Evolutionary conservation across 2,797 vertebrate genomes (phyloP).

Genomic region (Buceros bicornis): DNA sequence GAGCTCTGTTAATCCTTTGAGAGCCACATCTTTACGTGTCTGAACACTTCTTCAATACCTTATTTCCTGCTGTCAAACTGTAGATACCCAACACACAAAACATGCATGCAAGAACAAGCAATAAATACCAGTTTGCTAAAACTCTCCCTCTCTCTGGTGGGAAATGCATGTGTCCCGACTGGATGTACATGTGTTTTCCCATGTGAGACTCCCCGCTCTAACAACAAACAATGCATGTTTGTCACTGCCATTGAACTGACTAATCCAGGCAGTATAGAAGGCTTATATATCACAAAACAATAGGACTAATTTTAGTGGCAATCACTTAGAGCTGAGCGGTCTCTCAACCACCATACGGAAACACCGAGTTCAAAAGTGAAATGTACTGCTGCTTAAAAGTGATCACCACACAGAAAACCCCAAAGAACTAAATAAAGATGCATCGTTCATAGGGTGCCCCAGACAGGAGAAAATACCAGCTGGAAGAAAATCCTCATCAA

Average conservation of each 20-base stretch:
- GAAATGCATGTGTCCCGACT: slow-evolving; percentile 5
- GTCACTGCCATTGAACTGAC: slow-evolving; percentile 49
- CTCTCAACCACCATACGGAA: background rate
- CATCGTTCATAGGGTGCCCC: background rate
- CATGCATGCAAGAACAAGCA: slow-evolving; percentile 45
- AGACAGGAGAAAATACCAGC: background rate
- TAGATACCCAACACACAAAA: slow-evolving; percentile 12
- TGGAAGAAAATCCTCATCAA: background rate
- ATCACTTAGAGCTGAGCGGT: background rate
- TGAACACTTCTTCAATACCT: slow-evolving; percentile 40
- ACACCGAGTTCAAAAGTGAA: background rate
- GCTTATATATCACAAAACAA: slow-evolving; percentile 45
- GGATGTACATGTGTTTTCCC: slow-evolving; percentile 20
- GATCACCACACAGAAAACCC: background rate
- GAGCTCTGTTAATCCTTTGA: slow-evolving; percentile 31
- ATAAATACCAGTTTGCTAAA: slow-evolving; percentile 41
- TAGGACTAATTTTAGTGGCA: slow-evolving; percentile 51
- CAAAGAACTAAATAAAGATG: too few relatives aligned
- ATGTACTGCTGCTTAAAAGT: background rate
- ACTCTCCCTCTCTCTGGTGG: slow-evolving; percentile 4
- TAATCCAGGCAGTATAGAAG: slow-evolving; percentile 49
- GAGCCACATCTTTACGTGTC: background rate
- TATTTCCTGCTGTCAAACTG: slow-evolving; percentile 48
- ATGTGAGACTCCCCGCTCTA: background rate
- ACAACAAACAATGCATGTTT: slow-evolving; percentile 50